Percentiles rank a stretch among this genome's conserved stretches.
phyloP scores from a whole-genome alignment of 1,140 invertebrate genomes.

The Eupristina koningsbergeri region DNA sequence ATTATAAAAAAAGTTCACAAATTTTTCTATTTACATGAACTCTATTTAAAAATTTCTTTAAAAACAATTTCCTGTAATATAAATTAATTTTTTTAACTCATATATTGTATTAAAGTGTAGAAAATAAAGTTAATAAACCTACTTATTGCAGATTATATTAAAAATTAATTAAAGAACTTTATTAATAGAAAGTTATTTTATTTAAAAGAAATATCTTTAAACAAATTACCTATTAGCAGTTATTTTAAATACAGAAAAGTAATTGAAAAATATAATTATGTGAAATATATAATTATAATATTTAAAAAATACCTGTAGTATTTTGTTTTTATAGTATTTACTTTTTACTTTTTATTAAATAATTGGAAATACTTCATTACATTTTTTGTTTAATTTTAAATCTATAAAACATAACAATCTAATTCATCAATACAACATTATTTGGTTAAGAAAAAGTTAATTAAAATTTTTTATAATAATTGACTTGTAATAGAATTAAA shows the following conservation, averaged over 20 bases:
- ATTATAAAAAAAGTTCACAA: too few species aligned
- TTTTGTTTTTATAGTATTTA: conserved; percentile 28
- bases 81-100: background rate
- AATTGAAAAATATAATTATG: background rate
- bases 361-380: background rate
- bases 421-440: too few species aligned
- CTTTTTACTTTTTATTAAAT: conserved; percentile 34
- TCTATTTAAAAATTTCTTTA: background rate
- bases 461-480: background rate
- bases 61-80: too few species aligned
- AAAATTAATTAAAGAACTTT: conserved; percentile 5
- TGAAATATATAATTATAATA: background rate
- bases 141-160: background rate
- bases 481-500: too few species aligned
- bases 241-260: background rate
- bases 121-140: background rate
- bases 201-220: too few species aligned
- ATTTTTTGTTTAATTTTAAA: background rate
- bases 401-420: background rate
- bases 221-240: too few species aligned
- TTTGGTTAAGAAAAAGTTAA: background rate
- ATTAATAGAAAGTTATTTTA: too few species aligned
- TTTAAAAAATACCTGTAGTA: too few species aligned
- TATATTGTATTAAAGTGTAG: background rate
- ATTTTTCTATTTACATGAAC: too few species aligned